These are phyloP conservation scores for Meganola albula DNA, from an alignment of 2,888 invertebrate species.

Conservation along the genomic window DNA sequence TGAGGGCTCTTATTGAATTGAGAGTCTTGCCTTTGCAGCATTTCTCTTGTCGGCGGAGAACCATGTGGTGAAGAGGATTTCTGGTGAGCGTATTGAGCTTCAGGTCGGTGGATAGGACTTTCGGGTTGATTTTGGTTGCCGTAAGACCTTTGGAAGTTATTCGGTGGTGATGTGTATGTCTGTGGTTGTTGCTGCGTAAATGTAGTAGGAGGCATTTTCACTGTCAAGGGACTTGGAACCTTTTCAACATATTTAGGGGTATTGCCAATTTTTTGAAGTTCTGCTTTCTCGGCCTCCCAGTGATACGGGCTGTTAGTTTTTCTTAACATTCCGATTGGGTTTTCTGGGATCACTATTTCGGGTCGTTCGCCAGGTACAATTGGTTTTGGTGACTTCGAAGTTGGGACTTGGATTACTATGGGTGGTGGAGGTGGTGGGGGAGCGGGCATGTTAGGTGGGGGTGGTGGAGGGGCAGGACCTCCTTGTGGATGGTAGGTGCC, in stretches of 20 bases:
- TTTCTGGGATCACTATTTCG: slow-evolving; percentile 85
- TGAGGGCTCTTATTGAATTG: slow-evolving; percentile 74
- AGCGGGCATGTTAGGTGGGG: slow-evolving; percentile 63
- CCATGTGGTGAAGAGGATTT: slow-evolving; percentile 55
- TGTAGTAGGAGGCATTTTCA: slow-evolving; percentile 60
- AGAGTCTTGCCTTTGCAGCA: slow-evolving; percentile 67
- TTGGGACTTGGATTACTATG: slow-evolving; percentile 73
- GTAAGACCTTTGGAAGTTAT: slow-evolving; percentile 41
- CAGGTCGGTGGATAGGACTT: slow-evolving; percentile 69
- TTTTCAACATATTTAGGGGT: slow-evolving; percentile 69
- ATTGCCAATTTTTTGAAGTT: slow-evolving; percentile 68
- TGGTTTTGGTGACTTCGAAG: slow-evolving; percentile 71
- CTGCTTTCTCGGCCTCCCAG: slow-evolving; percentile 79
- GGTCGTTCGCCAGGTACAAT: slow-evolving; percentile 79
- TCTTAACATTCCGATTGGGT: slow-evolving; percentile 82
- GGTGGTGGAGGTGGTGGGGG: slow-evolving; percentile 80
- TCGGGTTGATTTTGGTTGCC: slow-evolving; percentile 53
- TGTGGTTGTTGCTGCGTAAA: slow-evolving; percentile 65
- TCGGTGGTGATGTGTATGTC: slow-evolving; percentile 49
- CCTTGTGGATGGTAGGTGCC: slow-evolving; percentile 53
- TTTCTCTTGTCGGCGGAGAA: slow-evolving; percentile 58
- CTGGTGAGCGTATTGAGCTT: slow-evolving; percentile 66
- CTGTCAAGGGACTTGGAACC: slow-evolving; percentile 66
- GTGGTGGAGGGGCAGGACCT: slow-evolving; percentile 64
- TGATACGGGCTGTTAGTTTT: slow-evolving; percentile 83